Evolutionary conservation across 1,140 invertebrate species (phyloP), one percentile per base, ranked within the genome.

Genomic region (Paramacrobiotus metropolitanus): DNA sequence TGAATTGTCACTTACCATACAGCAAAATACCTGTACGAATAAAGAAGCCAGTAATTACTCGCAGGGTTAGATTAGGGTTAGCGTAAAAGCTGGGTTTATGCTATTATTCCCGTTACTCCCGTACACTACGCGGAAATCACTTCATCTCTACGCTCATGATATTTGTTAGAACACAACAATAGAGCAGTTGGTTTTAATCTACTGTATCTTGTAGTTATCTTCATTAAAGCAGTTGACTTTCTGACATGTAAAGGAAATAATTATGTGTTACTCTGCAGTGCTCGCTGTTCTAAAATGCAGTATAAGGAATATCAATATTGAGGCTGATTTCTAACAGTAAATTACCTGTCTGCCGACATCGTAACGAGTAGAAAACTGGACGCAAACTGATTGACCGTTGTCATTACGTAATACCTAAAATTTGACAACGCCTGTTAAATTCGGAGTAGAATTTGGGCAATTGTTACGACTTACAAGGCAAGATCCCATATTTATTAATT

Each of bases 301-400:
- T 9, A 9, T n/a, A 40, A 40, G 9, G n/a, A 40, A 9, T 40
- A 9, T 9, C n/a, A 40, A 40, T 40, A 40, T 40, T 40, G 9
- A n/a, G 34, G 9, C 9, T 40, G n/a, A 40, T 40, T 40, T 40
- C 34, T 40, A n/a, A 9, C n/a, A 28, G 48, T 4, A 94, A 82
- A 71, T n/a, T 93, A 96, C n/a, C 92, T 77, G 72, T 96, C 92
- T 0, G 87, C 88, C 63, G 86, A 88, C 88, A 96, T 92, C 31
- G 94, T 89, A 60, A 88, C 86, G 15, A 95, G 75, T 66, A 93
- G 87, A 62, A 94, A 86, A 55, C 86, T 89, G 65, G 86, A 88
- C 1, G 90, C 92, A 68, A 95, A 94, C 71, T 94, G 88, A 68
- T 93, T 96, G 59, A 95, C 89, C 30, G 87, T 89, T 0, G 88